Evolutionary conservation across 2,888 invertebrate genomes (phyloP).

Genomic region (Poecilobothrus nobilitatus): DNA sequence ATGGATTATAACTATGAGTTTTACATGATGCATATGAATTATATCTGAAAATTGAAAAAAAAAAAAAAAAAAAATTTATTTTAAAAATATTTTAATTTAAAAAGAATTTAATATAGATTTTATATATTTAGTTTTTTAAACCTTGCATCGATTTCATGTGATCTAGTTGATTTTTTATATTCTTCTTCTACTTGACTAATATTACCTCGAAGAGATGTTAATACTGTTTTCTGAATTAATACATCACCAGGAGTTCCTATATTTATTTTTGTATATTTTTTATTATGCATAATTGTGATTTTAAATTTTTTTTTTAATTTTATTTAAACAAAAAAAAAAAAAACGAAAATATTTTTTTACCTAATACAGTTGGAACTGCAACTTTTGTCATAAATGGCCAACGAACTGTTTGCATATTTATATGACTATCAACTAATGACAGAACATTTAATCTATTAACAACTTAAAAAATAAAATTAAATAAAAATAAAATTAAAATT

Average conservation of each 20-base stretch:
- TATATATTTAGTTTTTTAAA: slow-evolving; percentile 29
- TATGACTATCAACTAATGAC: slow-evolving; percentile 52
- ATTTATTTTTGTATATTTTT: background rate
- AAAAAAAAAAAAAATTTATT: background rate
- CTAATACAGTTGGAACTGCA: slow-evolving; percentile 51
- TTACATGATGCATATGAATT: slow-evolving; percentile 48
- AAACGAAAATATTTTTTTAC: slow-evolving; percentile 27
- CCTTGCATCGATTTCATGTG: slow-evolving; percentile 55
- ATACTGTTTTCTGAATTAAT: slow-evolving; percentile 44
- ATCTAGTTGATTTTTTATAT: slow-evolving; percentile 42
- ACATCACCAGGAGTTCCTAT: slow-evolving; percentile 45
- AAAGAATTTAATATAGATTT: background rate
- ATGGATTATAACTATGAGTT: slow-evolving; percentile 52
- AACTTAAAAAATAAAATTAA: slow-evolving; percentile 41
- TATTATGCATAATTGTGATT: too few relatives aligned
- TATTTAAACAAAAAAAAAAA: too few relatives aligned
- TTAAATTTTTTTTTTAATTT: background rate
- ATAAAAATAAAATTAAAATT: slow-evolving; percentile 16
- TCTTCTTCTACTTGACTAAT: slow-evolving; percentile 48
- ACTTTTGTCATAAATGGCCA: slow-evolving; percentile 50
- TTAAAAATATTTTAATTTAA: slow-evolving; percentile 11
- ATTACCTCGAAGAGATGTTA: slow-evolving; percentile 62
- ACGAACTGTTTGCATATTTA: slow-evolving; percentile 51
- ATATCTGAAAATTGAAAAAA: slow-evolving; percentile 38
- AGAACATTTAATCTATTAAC: slow-evolving; percentile 50